Evolutionary conservation across 1,140 invertebrate genomes (phyloP).

Genomic region (Homarus americanus): DNA sequence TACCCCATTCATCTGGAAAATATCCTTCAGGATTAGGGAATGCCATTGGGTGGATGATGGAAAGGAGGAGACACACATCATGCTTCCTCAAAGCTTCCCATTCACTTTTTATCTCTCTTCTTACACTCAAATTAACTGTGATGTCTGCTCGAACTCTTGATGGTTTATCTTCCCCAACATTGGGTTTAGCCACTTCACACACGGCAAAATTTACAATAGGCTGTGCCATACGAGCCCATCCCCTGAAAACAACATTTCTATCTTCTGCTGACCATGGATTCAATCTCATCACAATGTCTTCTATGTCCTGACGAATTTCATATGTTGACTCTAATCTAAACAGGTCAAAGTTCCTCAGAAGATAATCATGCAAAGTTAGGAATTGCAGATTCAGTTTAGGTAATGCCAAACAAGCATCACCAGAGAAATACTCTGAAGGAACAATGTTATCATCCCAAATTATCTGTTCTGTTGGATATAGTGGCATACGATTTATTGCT

Average conservation of each 20-base stretch:
- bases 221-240: constrained; percentile 99
- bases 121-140: constrained; percentile 92
- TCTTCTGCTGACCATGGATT: constrained; percentile 96
- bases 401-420: constrained; percentile 95
- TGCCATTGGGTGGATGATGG: constrained; percentile 86
- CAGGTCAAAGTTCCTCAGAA: constrained; percentile 97
- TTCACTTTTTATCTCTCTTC: constrained; percentile 94
- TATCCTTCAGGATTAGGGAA: constrained; percentile 85
- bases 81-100: constrained; percentile 98
- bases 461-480: constrained; percentile 98
- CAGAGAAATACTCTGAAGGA: constrained; percentile 97
- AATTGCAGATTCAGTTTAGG: constrained; percentile 99
- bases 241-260: constrained; percentile 92
- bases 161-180: constrained; percentile 93
- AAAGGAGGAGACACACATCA: constrained; percentile 98
- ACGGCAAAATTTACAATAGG: constrained; percentile 95
- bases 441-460: constrained; percentile 99
- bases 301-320: constrained; percentile 98
- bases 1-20: constrained; percentile 85
- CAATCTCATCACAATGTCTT: constrained; percentile 95
- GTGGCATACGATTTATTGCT: constrained; percentile 97
- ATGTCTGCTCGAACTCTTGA: constrained; percentile 96
- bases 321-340: constrained; percentile 99
- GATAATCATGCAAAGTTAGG: constrained; percentile 98
- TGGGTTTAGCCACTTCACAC: constrained; percentile 87